Evolutionary conservation across 2,797 vertebrate genomes (phyloP), one percentile per base, ranked within the genome.

Genomic region (Phylloscopus collybita): DNA sequence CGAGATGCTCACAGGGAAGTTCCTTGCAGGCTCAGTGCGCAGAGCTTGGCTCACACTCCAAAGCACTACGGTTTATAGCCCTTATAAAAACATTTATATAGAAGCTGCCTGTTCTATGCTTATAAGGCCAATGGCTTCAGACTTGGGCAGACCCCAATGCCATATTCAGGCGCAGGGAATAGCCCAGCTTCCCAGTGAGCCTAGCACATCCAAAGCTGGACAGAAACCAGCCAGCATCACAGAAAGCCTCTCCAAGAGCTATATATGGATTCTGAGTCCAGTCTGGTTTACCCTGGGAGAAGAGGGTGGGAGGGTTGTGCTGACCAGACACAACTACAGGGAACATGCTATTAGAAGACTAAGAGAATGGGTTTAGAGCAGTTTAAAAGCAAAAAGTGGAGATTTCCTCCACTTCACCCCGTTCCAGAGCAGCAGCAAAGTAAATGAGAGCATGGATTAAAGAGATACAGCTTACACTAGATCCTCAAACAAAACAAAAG

Each of bases 81-180:
- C 93, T 96, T 96, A 92, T 93, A 94, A 96, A 97, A 96, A 97
- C 93, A 96, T 93, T 96, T 92, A 94, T 93, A 86, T 57, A 94
- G 87, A 94, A 96, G 87, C 90, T 34, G 90, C 90, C 72, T 82
- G 71, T 71, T 96, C 80, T 95, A 90, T 94, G 94, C 96, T 94
- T 96, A 95, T 96, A 97, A 96, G 96, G 96, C 90, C 66, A 97
- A n/a, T 32, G 64, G 57, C 86, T 95, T 95, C 86, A 80, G 88
- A 50, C 86, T 90, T 79, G 86, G 91, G 95, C 88, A 93, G 94
- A 73, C 40, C 86, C 71, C 91, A 96, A 36, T 51, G 73, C 83
- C 80, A 59, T 82, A 90, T 61, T 90, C 88, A 96, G 93, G 64
- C 53, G 1, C 45, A 85, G 73, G 83, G 83, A 94, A 91, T 14